Percentiles rank a stretch among this genome's conserved stretches.
Evolutionary conservation across 2,113 vertebrate genomes (phyloP).

Genomic region (Xiphophorus hellerii): DNA sequence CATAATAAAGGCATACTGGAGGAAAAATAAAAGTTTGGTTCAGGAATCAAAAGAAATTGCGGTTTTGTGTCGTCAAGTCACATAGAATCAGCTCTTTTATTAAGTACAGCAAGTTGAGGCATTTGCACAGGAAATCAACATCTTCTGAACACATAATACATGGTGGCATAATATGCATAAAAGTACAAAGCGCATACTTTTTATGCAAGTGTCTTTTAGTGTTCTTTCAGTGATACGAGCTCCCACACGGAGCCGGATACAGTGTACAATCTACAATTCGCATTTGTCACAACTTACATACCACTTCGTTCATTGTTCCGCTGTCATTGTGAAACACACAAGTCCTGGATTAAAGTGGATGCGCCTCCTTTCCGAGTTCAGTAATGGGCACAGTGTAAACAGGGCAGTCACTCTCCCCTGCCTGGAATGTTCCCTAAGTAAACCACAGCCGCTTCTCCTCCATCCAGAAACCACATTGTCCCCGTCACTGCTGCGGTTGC

Average conservation of each 20-base stretch:
- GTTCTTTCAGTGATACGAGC: slow-evolving; percentile 82
- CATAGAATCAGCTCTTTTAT: slow-evolving; percentile 88
- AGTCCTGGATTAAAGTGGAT: slow-evolving; percentile 59
- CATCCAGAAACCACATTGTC: slow-evolving; percentile 7
- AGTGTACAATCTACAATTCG: slow-evolving; percentile 83
- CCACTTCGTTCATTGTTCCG: slow-evolving; percentile 80
- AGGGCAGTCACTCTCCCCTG: slow-evolving; percentile 71
- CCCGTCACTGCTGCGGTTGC: slow-evolving; percentile 26
- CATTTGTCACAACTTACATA: slow-evolving; percentile 71
- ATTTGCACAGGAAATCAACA: slow-evolving; percentile 84
- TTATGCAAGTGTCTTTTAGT: slow-evolving; percentile 81
- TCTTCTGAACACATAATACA: slow-evolving; percentile 83
- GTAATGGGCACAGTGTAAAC: slow-evolving; percentile 78
- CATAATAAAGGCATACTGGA: slow-evolving; percentile 60
- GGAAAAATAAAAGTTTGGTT: slow-evolving; percentile 1
- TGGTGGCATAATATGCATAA: slow-evolving; percentile 81
- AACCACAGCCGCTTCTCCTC: slow-evolving; percentile 42
- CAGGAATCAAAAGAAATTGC: slow-evolving; percentile 16
- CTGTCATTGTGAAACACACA: slow-evolving; percentile 39
- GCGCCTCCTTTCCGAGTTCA: slow-evolving; percentile 55
- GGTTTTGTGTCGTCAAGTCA: slow-evolving; percentile 64
- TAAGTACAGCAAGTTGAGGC: slow-evolving; percentile 88
- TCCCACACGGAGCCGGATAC: slow-evolving; percentile 79
- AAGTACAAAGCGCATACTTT: slow-evolving; percentile 86
- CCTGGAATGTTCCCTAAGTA: slow-evolving; percentile 75